Evolutionary conservation across 2,888 invertebrate species (phyloP).

Genomic region (Cyclophora punctaria): DNA sequence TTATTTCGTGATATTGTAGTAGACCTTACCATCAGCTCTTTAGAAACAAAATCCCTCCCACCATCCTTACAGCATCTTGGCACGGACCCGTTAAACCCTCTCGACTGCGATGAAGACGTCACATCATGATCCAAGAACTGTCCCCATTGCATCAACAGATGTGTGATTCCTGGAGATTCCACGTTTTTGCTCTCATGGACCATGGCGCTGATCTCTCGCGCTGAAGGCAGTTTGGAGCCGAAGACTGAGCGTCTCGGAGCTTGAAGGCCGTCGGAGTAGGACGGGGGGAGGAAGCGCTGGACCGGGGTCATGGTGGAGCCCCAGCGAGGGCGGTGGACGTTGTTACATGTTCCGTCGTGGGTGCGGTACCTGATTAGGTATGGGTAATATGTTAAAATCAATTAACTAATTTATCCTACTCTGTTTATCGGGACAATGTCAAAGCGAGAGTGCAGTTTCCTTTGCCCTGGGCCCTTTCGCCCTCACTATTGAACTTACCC

Average conservation of each 20-base stretch:
- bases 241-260: slow-evolving; percentile 75
- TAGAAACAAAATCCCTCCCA: slow-evolving; percentile 75
- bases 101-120: slow-evolving; percentile 84
- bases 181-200: slow-evolving; percentile 77
- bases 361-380: slow-evolving; percentile 79
- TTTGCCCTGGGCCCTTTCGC: too few species aligned
- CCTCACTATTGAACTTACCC: too few species aligned
- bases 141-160: slow-evolving; percentile 93
- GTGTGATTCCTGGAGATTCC: slow-evolving; percentile 80
- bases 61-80: slow-evolving; percentile 83
- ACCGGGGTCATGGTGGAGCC: slow-evolving; percentile 89
- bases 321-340: slow-evolving; percentile 83
- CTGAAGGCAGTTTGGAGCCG: slow-evolving; percentile 80
- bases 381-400: too few species aligned
- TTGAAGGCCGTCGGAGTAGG: slow-evolving; percentile 85
- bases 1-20: too few species aligned
- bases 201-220: slow-evolving; percentile 82
- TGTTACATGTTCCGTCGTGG: slow-evolving; percentile 93
- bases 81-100: slow-evolving; percentile 85
- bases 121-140: slow-evolving; percentile 93
- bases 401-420: too few species aligned
- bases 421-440: too few species aligned
- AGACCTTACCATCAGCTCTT: slow-evolving; percentile 75
- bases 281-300: slow-evolving; percentile 85
- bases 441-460: too few species aligned